Evolutionary conservation across 2,113 vertebrate genomes (phyloP).

Genomic region (Scartelaos histophorus): DNA sequence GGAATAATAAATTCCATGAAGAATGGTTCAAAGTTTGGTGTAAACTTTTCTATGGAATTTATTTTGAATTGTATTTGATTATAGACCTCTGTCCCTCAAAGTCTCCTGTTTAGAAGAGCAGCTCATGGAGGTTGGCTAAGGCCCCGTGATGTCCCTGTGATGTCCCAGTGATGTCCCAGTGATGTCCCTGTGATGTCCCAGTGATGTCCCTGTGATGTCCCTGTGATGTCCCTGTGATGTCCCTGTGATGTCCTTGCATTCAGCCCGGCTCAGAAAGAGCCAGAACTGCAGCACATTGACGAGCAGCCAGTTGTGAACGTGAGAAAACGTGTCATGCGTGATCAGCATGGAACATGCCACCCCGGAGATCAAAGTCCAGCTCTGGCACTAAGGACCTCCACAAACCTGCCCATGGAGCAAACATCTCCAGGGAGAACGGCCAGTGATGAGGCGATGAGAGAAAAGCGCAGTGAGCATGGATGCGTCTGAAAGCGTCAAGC

Average conservation of each 20-base stretch:
- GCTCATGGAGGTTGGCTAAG: no score
- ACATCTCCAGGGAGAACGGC: not conserved
- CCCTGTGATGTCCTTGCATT: slow-evolving; percentile 44
- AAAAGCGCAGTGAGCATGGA: not conserved
- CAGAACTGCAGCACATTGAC: slow-evolving; percentile 62
- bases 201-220: no score
- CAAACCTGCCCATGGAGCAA: not conserved
- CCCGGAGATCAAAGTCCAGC: slow-evolving; percentile 46
- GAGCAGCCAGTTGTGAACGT: slow-evolving; percentile 79
- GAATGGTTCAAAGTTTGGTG: no score
- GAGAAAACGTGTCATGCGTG: slow-evolving; percentile 76
- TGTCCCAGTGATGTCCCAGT: no score
- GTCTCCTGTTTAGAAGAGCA: no score
- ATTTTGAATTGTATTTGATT: no score
- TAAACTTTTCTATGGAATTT: no score
- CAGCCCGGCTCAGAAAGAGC: slow-evolving; percentile 60
- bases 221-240: no score
- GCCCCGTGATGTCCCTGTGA: no score
- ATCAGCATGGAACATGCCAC: slow-evolving; percentile 33
- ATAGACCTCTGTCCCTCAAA: no score
- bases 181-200: no score
- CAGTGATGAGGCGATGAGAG: slow-evolving; percentile 17
- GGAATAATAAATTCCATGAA: no score
- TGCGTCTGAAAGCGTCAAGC: slow-evolving; percentile 24
- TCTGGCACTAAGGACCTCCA: not conserved